Evolutionary conservation across 2,797 vertebrate species (phyloP), one percentile per base, ranked within the genome.

Genomic region (Pseudochirops corinnae): DNA sequence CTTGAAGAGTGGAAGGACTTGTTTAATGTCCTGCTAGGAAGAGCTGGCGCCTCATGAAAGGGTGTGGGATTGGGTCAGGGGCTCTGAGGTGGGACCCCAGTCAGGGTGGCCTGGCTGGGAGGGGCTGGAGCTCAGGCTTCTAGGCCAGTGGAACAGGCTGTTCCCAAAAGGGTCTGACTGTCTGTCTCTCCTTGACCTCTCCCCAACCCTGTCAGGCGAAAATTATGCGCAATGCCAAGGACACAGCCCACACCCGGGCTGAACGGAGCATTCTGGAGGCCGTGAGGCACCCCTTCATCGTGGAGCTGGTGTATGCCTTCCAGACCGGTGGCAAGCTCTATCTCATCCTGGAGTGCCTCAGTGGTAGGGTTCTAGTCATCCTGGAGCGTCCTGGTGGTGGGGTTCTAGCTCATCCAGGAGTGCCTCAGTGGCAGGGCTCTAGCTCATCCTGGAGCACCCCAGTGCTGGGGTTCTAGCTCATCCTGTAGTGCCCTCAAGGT

Each of bases 271-370:
- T 99, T 97, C 98, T 99, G 97, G 99, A 99, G 98, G 99, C 99
- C 0, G 99, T 99, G 98, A 99, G 99, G 93, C 99, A 99, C 95
- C 99, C 99, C 24, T 99, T 99, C 98, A 99, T 99, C 10, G 99
- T 99, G 56, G 99, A 99, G 95, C 99, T 99, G 97, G 99, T 99
- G 96, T 99, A 99, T 0, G 99, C 99, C 96, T 99, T 99, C 98
- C 99, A 99, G 99, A 99, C 99, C 0, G 99, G 99, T 0, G 99
- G 99, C 95, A 99, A 99, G 97, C 99, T 99, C 98, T 99, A 99
- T 99, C 99, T 99, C 98, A 99, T 99, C 96, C 98, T 99, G 95
- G 99, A 99, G 98, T 99, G 99, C 98, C 99, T 99, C 96, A 99
- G 99, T 29, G 99, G 99, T 99, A 98, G 94, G 99, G 67, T 0